Evolutionary conservation across 2,113 vertebrate species (phyloP).

Genomic region (Thalassoma bifasciatum): DNA sequence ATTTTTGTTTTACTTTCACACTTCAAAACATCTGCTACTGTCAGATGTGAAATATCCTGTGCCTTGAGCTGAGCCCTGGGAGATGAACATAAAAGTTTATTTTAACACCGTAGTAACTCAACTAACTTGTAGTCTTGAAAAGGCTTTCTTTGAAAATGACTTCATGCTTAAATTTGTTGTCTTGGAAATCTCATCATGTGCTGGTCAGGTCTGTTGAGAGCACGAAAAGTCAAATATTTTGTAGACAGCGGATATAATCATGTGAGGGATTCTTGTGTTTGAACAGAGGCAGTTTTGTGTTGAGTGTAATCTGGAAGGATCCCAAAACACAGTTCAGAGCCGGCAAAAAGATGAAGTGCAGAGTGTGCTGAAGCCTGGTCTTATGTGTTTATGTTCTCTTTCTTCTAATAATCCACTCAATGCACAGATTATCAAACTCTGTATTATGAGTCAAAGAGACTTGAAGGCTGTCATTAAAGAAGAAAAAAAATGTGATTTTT

Average conservation of each 20-base stretch:
- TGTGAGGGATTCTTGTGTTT: not conserved
- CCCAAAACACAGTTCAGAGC: not conserved
- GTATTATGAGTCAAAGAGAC: no score
- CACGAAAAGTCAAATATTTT: not conserved
- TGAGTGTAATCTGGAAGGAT: not conserved
- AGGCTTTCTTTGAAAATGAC: not conserved
- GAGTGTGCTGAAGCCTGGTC: no score
- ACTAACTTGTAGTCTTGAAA: not conserved
- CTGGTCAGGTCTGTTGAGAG: not conserved
- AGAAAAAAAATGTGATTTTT: no score
- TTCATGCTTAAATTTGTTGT: not conserved
- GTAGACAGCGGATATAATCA: not conserved
- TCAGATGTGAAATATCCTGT: no score
- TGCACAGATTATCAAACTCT: no score
- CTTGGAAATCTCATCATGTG: not conserved
- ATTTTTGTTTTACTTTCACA: no score
- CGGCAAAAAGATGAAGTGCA: not conserved
- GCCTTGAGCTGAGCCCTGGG: no score
- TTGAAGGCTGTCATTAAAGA: no score
- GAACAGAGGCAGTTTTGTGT: not conserved
- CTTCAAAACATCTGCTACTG: not conserved
- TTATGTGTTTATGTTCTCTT: no score
- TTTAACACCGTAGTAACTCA: not conserved
- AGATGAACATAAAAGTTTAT: not conserved
- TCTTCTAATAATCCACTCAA: no score